Conservation (phyloP, 2,888 invertebrate genomes). For the Beris morrisii region DNA sequence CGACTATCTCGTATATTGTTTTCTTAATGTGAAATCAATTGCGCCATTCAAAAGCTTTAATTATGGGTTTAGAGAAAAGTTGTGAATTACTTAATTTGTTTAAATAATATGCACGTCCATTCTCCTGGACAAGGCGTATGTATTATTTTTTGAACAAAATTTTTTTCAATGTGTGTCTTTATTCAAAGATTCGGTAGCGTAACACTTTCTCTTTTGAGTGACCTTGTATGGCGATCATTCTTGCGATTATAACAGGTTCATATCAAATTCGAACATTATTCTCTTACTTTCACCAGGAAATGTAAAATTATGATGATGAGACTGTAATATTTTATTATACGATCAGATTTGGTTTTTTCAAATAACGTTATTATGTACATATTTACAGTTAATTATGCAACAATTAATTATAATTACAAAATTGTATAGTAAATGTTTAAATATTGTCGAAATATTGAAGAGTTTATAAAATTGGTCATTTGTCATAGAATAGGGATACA, state of each 20-base stretch:
- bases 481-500: too few species aligned
- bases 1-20: slow-evolving; percentile 21
- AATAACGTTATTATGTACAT: too few species aligned
- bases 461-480: too few species aligned
- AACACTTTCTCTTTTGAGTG: slow-evolving; percentile 32
- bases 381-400: too few species aligned
- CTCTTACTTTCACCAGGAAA: slow-evolving; percentile 31
- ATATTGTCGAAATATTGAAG: too few species aligned
- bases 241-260: slow-evolving; percentile 31
- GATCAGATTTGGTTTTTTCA: too few species aligned
- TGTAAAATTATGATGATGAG: slow-evolving; percentile 12
- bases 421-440: too few species aligned
- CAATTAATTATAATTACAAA: slow-evolving; percentile 23
- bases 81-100: slow-evolving; percentile 29
- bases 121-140: slow-evolving; percentile 1
- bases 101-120: slow-evolving; percentile 13
- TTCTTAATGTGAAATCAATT: slow-evolving; percentile 28
- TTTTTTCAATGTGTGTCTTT: slow-evolving; percentile 14
- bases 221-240: slow-evolving; percentile 33
- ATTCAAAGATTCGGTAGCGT: slow-evolving; percentile 26
- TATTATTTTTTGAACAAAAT: not conserved
- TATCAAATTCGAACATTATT: slow-evolving; percentile 31
- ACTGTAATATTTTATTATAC: too few species aligned
- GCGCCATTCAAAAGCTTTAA: slow-evolving; percentile 25
- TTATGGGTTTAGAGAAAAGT: slow-evolving; percentile 17